phyloP scores from a whole-genome alignment of 1,140 invertebrate genomes.

The Zaprionus kolodkinae region DNA sequence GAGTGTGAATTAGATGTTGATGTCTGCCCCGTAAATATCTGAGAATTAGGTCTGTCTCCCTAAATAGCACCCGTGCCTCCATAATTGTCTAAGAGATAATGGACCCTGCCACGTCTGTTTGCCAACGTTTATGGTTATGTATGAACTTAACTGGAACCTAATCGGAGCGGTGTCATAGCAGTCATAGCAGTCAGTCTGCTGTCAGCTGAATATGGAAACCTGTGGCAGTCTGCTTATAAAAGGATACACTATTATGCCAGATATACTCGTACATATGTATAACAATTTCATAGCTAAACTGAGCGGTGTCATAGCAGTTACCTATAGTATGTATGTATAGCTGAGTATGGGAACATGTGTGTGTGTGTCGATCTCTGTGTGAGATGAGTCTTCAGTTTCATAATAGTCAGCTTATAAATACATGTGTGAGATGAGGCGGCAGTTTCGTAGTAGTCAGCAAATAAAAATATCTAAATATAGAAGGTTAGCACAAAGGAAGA shows the following conservation, averaged over 20 bases:
- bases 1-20: slow-evolving; percentile 15
- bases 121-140: slow-evolving; percentile 17
- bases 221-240: background rate
- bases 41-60: slow-evolving; percentile 16
- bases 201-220: background rate
- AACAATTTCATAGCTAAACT: background rate
- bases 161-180: slow-evolving; percentile 3
- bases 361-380: no score
- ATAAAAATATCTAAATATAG: background rate
- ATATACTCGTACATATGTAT: background rate
- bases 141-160: background rate
- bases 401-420: no score
- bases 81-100: background rate
- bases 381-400: no score
- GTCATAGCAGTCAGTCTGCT: background rate
- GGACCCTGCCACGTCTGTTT: background rate
- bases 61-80: background rate
- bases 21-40: slow-evolving; percentile 6
- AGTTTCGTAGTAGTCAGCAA: no score
- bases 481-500: background rate
- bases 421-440: no score
- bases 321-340: no score
- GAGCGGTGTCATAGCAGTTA: no score
- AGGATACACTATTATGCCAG: background rate
- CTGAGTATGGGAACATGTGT: no score